Evolutionary conservation across 2,113 vertebrate species (phyloP).

Genomic region (Callaeas wilsoni): DNA sequence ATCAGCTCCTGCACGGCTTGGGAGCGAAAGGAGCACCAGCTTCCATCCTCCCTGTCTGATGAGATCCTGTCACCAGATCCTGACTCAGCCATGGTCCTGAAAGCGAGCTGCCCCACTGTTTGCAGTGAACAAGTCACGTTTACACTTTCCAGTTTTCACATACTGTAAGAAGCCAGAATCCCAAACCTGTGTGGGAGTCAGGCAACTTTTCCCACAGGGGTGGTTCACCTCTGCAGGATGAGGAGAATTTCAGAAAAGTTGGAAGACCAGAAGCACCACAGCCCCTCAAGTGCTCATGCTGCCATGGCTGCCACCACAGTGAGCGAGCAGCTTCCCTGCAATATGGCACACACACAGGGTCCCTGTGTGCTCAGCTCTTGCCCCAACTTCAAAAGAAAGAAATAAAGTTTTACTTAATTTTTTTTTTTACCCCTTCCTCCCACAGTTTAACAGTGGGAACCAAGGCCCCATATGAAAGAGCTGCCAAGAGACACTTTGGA

Average conservation of each 20-base stretch:
- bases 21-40: neutral
- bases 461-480: neutral
- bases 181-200: neutral
- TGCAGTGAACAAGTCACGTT: neutral
- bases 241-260: neutral
- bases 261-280: neutral
- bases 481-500: neutral
- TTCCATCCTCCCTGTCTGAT: neutral
- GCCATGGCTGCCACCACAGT: fast-evolving
- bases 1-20: too few species aligned
- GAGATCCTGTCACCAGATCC: neutral
- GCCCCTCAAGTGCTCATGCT: fast-evolving
- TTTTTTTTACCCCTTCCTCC: neutral
- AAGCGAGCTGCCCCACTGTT: fast-evolving
- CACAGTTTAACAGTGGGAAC: neutral
- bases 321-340: too few species aligned
- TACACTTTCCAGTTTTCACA: too few species aligned
- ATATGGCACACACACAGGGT: neutral
- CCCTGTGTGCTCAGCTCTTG: neutral
- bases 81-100: neutral
- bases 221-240: neutral
- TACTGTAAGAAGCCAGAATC: neutral
- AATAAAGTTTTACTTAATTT: neutral
- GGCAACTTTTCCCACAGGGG: neutral
- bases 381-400: neutral